These are phyloP conservation scores for Drosophila aldrichi DNA, from an alignment of 2,888 invertebrate genomes.

Conservation along the genomic window DNA sequence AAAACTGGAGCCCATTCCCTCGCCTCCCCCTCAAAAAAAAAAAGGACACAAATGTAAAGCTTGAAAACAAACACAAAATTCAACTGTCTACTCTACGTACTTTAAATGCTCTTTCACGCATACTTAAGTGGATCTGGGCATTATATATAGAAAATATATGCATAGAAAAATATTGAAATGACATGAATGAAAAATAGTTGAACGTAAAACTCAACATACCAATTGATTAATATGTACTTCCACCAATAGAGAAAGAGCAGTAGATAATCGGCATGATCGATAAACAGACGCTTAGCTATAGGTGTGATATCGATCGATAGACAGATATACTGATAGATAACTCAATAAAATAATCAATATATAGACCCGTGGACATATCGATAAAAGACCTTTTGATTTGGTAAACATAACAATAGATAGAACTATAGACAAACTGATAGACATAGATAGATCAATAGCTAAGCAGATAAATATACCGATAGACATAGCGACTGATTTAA, in stretches of 20 bases:
- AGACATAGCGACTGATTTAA: not conserved
- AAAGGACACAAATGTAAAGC: slow-evolving; percentile 1
- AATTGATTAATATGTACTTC: no score
- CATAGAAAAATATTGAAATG: no score
- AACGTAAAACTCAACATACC: no score
- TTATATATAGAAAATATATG: not conserved
- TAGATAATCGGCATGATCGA: no score
- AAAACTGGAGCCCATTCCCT: not conserved
- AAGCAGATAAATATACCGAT: not conserved
- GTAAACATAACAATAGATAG: not conserved
- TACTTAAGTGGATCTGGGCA: not conserved
- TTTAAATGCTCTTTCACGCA: not conserved
- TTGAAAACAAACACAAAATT: not conserved
- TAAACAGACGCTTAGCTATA: no score
- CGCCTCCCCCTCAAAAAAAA: not conserved
- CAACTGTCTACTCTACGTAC: not conserved
- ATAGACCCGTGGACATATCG: no score
- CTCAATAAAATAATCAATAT: no score
- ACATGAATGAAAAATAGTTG: no score
- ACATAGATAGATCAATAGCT: not conserved
- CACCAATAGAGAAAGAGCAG: no score
- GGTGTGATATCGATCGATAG: not conserved
- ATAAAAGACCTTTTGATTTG: no score
- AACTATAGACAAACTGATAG: not conserved
- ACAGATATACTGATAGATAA: not conserved